Base-by-base conservation (phyloP, 1,140 invertebrate genomes). In the Tetragonula clypearis region DNA sequence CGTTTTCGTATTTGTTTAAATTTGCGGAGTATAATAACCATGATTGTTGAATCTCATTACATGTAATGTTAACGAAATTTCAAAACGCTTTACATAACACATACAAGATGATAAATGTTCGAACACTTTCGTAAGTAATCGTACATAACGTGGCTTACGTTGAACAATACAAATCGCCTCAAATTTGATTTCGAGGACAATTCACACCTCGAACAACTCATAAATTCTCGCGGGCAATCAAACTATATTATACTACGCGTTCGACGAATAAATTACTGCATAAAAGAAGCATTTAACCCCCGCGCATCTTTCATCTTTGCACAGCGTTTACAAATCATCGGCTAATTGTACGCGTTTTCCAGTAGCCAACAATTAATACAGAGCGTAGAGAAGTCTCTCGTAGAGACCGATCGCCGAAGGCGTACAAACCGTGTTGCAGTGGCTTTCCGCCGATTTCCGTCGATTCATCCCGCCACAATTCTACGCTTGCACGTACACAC, bases 391-490 rank as follows among this genome's bases (percentile, higher is more conserved):
- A n/a, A 77, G 69, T 80, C 65, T 85, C 78, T 53, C 77, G 58
- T 58, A 69, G 17, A 35, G 30, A 65, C 78, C 53, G 69, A 71
- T 88, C 30, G 85, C 84, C 78, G 86, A 68, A 41, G 69, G 81
- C 80, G 72, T 84, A 68, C 86, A 68, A 72, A 21, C 15, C 65
- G 87, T 8, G 41, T 76, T 75, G 77, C 82, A 69, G 35, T 60
- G 74, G 62, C 86, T 90, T 90, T 90, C 77, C 86, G 73, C 72
- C 86, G 87, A 85, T 89, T 89, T 89, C 79, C 88, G 81, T 82
- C 80, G 88, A 87, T 90, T 90, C 88, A 90, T 85, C 73, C 84
- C 55, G 76, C 76, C 21, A 35, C 74, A 82, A 80, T 82, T 68
- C 30, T 41, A 21, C 41, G 62, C 74, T 11, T 26, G 60, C 21